Evolutionary conservation across 2,888 invertebrate species (phyloP).

Genomic region (Drosophila paranaensis): DNA sequence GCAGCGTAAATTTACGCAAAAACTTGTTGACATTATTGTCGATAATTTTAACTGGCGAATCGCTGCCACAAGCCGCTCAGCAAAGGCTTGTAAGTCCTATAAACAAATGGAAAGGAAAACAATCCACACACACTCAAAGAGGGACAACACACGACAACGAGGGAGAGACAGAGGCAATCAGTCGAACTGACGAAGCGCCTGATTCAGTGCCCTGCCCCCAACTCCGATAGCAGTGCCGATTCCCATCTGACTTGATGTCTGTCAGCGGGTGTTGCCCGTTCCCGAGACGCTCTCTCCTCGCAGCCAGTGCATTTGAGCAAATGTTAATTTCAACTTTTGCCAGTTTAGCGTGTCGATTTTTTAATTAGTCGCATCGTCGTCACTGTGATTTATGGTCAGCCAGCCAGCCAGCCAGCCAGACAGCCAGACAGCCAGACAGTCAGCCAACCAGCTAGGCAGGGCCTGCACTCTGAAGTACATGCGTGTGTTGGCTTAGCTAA

Average conservation of each 20-base stretch:
- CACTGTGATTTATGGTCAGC: conserved; percentile 73
- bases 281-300: conserved; percentile 2
- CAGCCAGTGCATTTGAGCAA: conserved; percentile 37
- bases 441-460: conserved; percentile 12
- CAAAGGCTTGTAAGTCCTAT: conserved; percentile 57
- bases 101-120: conserved; percentile 65
- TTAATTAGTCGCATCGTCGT: conserved; percentile 80
- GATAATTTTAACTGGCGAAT: conserved; percentile 65
- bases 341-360: conserved; percentile 81
- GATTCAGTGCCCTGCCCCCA: conserved; percentile 16
- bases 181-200: conserved; percentile 52
- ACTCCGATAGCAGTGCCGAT: conserved; percentile 31
- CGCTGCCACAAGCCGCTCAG: conserved; percentile 38
- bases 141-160: conserved; percentile 16
- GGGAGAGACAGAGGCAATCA: conserved; percentile 67
- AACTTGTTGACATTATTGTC: conserved; percentile 78
- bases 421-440: conserved; percentile 16
- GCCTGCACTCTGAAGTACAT: conserved; percentile 68
- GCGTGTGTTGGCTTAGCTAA: conserved; percentile 74
- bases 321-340: conserved; percentile 80
- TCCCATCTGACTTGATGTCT: conserved; percentile 49
- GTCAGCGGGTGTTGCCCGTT: conserved; percentile 49
- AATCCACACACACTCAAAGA: conserved; percentile 9
- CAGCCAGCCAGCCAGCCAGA: conserved; percentile 29
- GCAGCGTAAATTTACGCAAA: conserved; percentile 47